A percentile compares a stretch with the other conserved stretches of the same genome.
Conservation (phyloP, 2,113 vertebrate species). For the Cettia cetti region DNA sequence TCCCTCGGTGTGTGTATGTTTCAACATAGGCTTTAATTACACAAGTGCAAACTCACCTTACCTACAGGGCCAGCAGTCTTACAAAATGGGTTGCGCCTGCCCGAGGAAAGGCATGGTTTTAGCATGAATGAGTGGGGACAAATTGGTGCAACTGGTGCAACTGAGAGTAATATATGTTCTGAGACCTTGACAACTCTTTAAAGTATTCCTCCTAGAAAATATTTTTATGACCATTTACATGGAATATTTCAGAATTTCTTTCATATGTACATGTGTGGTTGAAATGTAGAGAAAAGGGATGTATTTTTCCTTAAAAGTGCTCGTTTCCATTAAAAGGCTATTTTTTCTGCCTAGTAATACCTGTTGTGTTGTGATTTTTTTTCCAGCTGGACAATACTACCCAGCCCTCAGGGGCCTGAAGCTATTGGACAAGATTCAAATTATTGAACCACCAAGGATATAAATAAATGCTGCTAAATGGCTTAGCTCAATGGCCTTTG, state of each 20-base stretch:
- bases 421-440: background rate
- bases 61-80: background rate
- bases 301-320: background rate
- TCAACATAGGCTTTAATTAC: background rate
- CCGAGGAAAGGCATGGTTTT: background rate
- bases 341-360: background rate
- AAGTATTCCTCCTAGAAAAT: background rate
- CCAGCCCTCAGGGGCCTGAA: background rate
- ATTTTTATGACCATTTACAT: background rate
- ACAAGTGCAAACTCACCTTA: background rate
- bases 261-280: accelerated
- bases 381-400: background rate
- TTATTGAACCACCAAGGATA: slow-evolving; percentile 20
- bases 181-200: background rate
- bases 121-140: background rate
- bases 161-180: background rate
- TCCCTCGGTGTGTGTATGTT: background rate
- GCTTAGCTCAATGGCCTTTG: slow-evolving; percentile 28
- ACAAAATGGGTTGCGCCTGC: background rate
- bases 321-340: background rate
- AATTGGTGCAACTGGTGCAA: background rate
- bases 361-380: background rate
- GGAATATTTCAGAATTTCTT: background rate
- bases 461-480: slow-evolving; percentile 41
- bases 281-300: background rate